These are phyloP conservation scores for Phodopus roborovskii DNA, from an alignment of 2,113 vertebrate genomes.

Conservation along the genomic window DNA sequence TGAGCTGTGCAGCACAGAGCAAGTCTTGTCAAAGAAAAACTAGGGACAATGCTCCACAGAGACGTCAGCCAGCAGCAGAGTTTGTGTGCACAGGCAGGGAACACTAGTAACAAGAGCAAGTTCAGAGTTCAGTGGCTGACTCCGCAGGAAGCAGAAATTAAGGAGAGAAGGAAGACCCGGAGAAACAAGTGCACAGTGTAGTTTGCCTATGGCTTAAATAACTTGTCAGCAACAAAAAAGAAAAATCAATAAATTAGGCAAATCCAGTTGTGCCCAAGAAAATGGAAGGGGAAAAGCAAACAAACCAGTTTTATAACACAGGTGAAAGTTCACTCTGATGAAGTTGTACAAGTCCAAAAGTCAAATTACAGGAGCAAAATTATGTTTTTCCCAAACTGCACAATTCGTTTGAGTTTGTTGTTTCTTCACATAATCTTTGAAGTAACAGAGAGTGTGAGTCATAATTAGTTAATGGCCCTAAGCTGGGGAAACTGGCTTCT, in stretches of 20 bases:
- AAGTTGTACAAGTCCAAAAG: not conserved
- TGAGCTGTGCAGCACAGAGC: slow-evolving; percentile 21
- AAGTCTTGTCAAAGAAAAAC: slow-evolving; percentile 60
- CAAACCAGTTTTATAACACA: not conserved
- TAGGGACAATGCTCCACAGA: not conserved
- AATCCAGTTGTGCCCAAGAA: not conserved
- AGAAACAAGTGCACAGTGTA: not conserved
- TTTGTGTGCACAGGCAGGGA: not conserved
- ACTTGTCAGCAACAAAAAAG: not conserved
- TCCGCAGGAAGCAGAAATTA: not conserved
- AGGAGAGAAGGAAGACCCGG: not conserved
- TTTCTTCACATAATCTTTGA: not conserved
- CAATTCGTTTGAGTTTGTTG: not conserved
- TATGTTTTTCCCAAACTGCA: not conserved
- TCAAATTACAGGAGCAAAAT: not conserved
- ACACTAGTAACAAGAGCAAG: not conserved
- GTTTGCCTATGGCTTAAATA: not conserved
- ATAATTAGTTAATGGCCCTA: not conserved
- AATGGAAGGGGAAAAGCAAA: not conserved
- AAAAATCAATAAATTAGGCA: not conserved
- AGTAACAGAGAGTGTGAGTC: not conserved
- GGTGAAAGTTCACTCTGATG: slow-evolving; percentile 33
- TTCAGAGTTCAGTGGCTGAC: slow-evolving; percentile 43
- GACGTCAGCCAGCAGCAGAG: not conserved
- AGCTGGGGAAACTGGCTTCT: not conserved